Percentiles rank a stretch among this genome's conserved stretches.
Conservation (phyloP, 2,888 invertebrate genomes). For the Cosmorhoe ocellata region DNA sequence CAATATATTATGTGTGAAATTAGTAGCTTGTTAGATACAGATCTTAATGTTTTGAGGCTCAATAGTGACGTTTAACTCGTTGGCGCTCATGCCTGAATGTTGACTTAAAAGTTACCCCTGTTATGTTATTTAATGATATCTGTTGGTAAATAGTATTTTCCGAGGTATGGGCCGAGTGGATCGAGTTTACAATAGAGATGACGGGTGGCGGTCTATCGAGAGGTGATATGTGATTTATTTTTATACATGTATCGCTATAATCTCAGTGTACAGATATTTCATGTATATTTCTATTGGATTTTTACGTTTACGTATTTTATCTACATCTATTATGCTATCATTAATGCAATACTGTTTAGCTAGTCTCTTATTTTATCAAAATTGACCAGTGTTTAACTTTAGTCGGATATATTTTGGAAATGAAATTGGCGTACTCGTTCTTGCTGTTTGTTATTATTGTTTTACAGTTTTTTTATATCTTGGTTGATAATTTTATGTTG, state of each 20-base stretch:
- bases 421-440: conserved; percentile 38
- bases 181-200: conserved; percentile 8
- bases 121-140: conserved; percentile 60
- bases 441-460: conserved; percentile 62
- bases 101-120: conserved; percentile 69
- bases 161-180: conserved; percentile 51
- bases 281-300: conserved; percentile 62
- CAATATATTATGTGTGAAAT: conserved; percentile 39
- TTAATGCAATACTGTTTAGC: conserved; percentile 68
- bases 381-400: conserved; percentile 60
- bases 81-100: conserved; percentile 29
- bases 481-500: conserved; percentile 77
- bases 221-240: conserved; percentile 73
- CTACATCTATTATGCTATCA: conserved; percentile 57
- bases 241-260: conserved; percentile 68
- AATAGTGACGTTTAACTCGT: conserved; percentile 47
- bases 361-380: conserved; percentile 70
- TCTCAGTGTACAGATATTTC: conserved; percentile 68
- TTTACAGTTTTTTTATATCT: conserved; percentile 60
- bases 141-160: conserved; percentile 51
- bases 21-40: conserved; percentile 46
- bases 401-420: conserved; percentile 47
- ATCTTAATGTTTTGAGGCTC: conserved; percentile 63
- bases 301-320: conserved; percentile 63
- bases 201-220: conserved; percentile 30